Percentiles rank a stretch among this genome's conserved stretches.
These are phyloP conservation scores for Volucella bombylans DNA, from an alignment of 2,888 invertebrate species.

Conservation along the genomic window DNA sequence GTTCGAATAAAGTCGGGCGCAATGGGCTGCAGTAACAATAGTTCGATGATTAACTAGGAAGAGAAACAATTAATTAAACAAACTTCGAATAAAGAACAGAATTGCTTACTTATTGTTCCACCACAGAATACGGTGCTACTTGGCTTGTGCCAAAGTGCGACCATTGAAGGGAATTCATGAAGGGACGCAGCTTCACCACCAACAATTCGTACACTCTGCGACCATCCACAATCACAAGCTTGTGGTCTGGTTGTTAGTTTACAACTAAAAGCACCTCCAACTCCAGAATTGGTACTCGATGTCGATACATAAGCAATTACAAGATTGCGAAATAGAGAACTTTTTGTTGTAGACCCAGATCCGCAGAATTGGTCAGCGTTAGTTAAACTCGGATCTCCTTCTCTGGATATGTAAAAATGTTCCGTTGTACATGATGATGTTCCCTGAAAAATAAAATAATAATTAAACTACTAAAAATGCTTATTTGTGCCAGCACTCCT, in stretches of 20 bases:
- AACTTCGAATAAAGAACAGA: accelerated
- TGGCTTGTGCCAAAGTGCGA: slow-evolving; percentile 81
- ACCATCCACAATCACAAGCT: slow-evolving; percentile 81
- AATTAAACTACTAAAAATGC: not conserved
- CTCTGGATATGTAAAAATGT: slow-evolving; percentile 78
- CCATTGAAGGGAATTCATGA: slow-evolving; percentile 86
- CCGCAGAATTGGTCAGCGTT: slow-evolving; percentile 79
- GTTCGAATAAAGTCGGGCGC: slow-evolving; percentile 76
- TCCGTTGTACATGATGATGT: slow-evolving; percentile 76
- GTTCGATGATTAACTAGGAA: slow-evolving; percentile 79
- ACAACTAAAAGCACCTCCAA: slow-evolving; percentile 78
- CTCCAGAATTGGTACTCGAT: slow-evolving; percentile 60
- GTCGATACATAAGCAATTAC: slow-evolving; percentile 77
- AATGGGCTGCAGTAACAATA: slow-evolving; percentile 84
- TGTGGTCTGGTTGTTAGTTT: slow-evolving; percentile 73
- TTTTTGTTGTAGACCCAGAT: slow-evolving; percentile 75
- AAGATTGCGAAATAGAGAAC: slow-evolving; percentile 76
- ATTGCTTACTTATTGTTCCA: slow-evolving; percentile 81
- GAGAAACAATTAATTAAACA: not conserved
- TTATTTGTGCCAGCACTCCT: not conserved
- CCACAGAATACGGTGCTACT: slow-evolving; percentile 81
- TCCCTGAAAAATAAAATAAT: slow-evolving; percentile 17
- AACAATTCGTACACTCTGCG: slow-evolving; percentile 82
- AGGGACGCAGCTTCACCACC: slow-evolving; percentile 83
- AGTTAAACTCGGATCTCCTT: slow-evolving; percentile 78